Evolutionary conservation across 2,888 invertebrate species (phyloP), one percentile per base, ranked within the genome.

Genomic region (Hoplodrina blanda): DNA sequence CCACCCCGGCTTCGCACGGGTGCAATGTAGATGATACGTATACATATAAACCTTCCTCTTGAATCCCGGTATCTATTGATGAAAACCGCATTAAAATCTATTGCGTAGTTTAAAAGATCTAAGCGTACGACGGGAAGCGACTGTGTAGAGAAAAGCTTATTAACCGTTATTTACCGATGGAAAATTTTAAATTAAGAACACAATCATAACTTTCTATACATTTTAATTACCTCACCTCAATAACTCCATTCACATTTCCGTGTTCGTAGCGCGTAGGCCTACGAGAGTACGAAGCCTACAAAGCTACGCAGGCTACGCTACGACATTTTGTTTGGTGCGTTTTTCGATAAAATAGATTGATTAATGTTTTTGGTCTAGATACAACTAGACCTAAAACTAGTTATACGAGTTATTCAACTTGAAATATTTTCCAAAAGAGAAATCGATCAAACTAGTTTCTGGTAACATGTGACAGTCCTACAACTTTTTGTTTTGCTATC

Each of bases 341-440:
- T 54, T 20, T 8, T 17, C 20, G 6, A 11, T 41, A 41, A 71
- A 71, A 44, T 33, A 0, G 4, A 50, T 55, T 50, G 8, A 1
- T 17, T 5, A 13, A 19, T 50, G 11, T 19, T 4, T 10, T 41
- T 25, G 4, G 30, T 17, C 4, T 7, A 37, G 20, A 60, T 66
- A 10, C 8, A 37, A 37, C 0, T 37, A 50, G 19, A 25, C 6
- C 17, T 10, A 44, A 55, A 72, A 62, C 62, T 46, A 52, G 56
- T 8, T 30, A 63, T 44, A 53, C 72, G n/a, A 57, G 46, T 64
- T 49, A 49, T 53, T 73, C 56, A 25, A 30, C 19, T 52, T 37
- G 13, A 49, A 53, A 60, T 33, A 65, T 41, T 57, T 54, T n/a
- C 19, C 10, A 62, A 76, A 76, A 76, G 54, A 62, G 76, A 76